Conservation (phyloP, 2,113 vertebrate genomes). For the Orthonyx spaldingii region DNA sequence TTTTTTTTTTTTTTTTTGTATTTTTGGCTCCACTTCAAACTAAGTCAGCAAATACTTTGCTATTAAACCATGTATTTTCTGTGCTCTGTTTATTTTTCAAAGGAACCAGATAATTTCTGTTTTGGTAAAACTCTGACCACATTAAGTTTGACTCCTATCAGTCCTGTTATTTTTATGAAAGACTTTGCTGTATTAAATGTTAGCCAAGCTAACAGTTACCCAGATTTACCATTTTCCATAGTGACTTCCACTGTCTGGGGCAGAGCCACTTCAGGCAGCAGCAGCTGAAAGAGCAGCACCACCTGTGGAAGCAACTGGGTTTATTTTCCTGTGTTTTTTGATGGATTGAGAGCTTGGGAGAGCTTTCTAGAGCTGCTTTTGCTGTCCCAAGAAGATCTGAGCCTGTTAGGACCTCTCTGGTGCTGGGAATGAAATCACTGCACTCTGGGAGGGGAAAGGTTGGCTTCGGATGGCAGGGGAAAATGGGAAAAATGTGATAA, state of each 20-base stretch:
- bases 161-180: slow-evolving; percentile 2
- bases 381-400: neutral
- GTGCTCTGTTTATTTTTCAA: slow-evolving; percentile 43
- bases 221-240: neutral
- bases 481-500: neutral
- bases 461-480: neutral
- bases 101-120: slow-evolving; percentile 52
- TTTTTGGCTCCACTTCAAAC: slow-evolving; percentile 74
- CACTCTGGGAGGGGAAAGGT: too few relatives aligned
- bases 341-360: neutral
- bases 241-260: neutral
- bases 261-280: neutral
- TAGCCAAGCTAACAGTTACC: neutral
- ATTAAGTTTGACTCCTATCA: slow-evolving; percentile 15
- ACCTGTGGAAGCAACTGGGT: neutral
- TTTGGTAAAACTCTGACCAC: slow-evolving; percentile 55
- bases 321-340: neutral
- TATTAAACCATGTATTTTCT: slow-evolving; percentile 61
- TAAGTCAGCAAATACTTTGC: slow-evolving; percentile 84
- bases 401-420: neutral
- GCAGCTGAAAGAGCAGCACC: neutral
- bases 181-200: neutral
- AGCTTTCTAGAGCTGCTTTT: neutral
- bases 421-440: neutral
- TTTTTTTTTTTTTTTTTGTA: slow-evolving; percentile 82